Evolutionary conservation across 2,888 invertebrate species (phyloP), one percentile per base, ranked within the genome.

Genomic region (Cremastobaeus sp.): DNA sequence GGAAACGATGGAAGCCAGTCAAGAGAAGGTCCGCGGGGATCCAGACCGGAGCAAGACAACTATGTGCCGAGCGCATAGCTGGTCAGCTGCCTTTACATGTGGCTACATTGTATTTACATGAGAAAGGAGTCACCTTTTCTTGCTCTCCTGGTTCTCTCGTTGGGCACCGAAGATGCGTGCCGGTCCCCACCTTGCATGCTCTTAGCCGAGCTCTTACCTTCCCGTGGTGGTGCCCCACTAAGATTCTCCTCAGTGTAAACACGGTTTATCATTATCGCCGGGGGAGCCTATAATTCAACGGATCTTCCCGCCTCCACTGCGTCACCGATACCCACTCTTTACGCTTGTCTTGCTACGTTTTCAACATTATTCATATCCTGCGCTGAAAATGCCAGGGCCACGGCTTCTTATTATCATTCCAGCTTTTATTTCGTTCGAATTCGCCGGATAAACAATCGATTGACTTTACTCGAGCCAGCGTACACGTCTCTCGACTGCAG

Each of bases 71-170:
- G 81, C 82, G 81, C 81, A 59, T 59, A 54, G 69, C 79, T 79
- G 84, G 84, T 84, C 84, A 82, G 83, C 79, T 82, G 85, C 80
- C 81, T 85, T 85, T 84, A 87, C 86, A 85, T 82, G 84, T 81
- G 78, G 81, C 84, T 84, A 86, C 85, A 87, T 83, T 85, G 83
- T 86, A 86, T 87, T 87, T 87, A 87, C 86, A 87, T 87, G 86
- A 86, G 84, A 86, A 87, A 85, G 84, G 81, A 85, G 83, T 85
- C 83, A 81, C 80, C 80, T 76, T 57, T 70, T 77, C 78, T 72
- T 60, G 64, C 41, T 76, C 77, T 62, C 71, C 66, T 32, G 47
- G 25, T 60, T 47, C 25, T 15, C 57, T 48, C 64, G 35, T 41
- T 9, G 21, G 25, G 48, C 62, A 21, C 37, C 32, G 43, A 47